Conservation (phyloP, 2,888 invertebrate species). For the Apodemia hepburni region DNA sequence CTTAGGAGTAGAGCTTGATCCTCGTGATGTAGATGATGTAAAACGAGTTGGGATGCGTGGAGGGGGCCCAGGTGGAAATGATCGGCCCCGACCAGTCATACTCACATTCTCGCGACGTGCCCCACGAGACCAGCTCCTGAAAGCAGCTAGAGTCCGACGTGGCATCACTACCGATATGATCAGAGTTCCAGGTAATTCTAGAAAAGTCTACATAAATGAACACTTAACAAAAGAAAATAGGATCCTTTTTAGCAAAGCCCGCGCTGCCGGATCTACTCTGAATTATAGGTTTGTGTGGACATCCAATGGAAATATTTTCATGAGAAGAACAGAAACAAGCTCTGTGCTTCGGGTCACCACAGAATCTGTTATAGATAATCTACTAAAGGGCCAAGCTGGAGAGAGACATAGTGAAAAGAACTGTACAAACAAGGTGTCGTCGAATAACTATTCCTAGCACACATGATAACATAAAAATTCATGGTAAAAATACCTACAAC, state of each 20-base stretch:
- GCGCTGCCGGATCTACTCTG: neutral
- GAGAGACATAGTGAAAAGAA: neutral
- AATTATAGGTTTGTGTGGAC: neutral
- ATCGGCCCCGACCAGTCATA: too few relatives aligned
- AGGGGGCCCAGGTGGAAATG: neutral
- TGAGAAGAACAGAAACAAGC: conserved; percentile 3
- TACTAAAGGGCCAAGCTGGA: neutral
- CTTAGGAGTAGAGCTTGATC: neutral
- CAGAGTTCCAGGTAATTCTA: too few relatives aligned
- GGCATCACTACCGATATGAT: too few relatives aligned
- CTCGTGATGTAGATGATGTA: neutral
- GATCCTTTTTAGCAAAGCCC: conserved; percentile 4
- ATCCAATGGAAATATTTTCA: neutral
- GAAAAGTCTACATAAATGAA: too few relatives aligned
- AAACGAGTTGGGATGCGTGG: too few relatives aligned
- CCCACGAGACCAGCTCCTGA: too few relatives aligned
- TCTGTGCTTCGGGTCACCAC: conserved; percentile 13
- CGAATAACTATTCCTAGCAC: too few relatives aligned
- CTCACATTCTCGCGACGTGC: too few relatives aligned
- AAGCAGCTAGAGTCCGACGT: too few relatives aligned
- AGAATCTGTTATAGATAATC: neutral
- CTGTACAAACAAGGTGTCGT: neutral
- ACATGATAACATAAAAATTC: too few relatives aligned
- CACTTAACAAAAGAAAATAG: neutral
- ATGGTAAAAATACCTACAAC: too few relatives aligned